Conservation (phyloP, 1,140 invertebrate species). For the Bombyx mandarina region DNA sequence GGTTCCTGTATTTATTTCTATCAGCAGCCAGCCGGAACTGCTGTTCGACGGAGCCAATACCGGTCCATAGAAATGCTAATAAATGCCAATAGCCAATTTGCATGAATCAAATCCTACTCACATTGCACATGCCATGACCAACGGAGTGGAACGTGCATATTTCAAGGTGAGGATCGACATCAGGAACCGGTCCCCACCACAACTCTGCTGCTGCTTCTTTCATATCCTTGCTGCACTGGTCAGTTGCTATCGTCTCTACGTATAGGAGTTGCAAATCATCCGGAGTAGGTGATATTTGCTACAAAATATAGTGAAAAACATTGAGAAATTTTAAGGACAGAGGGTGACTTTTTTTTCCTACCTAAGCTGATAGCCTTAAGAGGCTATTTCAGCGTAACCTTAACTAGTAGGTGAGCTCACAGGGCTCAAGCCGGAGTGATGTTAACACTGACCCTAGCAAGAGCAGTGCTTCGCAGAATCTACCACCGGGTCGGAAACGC, state of each 20-base stretch:
- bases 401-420: too few relatives aligned
- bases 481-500: too few relatives aligned
- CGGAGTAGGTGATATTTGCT: conserved; percentile 9
- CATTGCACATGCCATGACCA: conserved; percentile 32
- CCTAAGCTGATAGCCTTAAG: too few relatives aligned
- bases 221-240: conserved; percentile 10
- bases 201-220: neutral
- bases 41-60: too few relatives aligned
- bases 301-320: neutral
- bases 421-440: too few relatives aligned
- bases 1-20: too few relatives aligned
- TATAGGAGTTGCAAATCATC: conserved; percentile 21
- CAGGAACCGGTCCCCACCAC: neutral
- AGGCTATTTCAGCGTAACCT: too few relatives aligned
- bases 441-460: too few relatives aligned
- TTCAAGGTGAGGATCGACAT: conserved; percentile 14
- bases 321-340: neutral
- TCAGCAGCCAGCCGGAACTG: too few relatives aligned
- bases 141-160: conserved; percentile 33
- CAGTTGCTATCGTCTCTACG: conserved; percentile 11
- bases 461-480: too few relatives aligned
- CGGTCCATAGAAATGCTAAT: too few relatives aligned
- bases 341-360: neutral
- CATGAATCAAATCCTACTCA: conserved; percentile 14
- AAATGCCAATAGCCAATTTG: too few relatives aligned